Percentiles rank a stretch among this genome's conserved stretches.
Conservation (phyloP, 1,140 invertebrate species). For the Physella acuta region DNA sequence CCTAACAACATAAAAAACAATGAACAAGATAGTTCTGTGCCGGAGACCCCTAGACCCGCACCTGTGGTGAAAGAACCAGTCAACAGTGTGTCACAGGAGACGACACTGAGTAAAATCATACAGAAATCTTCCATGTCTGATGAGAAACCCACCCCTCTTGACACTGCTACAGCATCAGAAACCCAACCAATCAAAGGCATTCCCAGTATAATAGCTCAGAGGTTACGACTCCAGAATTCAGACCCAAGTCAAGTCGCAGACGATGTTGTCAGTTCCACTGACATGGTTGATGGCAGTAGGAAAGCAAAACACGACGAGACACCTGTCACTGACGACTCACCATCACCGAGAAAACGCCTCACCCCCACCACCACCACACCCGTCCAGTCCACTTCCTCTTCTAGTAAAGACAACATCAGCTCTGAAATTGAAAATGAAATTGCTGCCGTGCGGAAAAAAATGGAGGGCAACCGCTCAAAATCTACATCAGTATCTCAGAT, state of each 20-base stretch:
- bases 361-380: neutral
- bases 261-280: slow-evolving; percentile 4
- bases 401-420: slow-evolving; percentile 11
- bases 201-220: slow-evolving; percentile 30
- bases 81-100: too few species aligned
- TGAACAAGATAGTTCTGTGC: neutral
- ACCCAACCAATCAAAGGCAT: slow-evolving; percentile 31
- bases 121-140: too few species aligned
- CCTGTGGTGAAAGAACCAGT: neutral
- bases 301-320: neutral
- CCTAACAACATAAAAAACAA: neutral
- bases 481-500: slow-evolving; percentile 16
- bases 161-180: neutral
- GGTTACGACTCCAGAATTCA: slow-evolving; percentile 26
- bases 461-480: slow-evolving; percentile 24
- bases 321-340: neutral
- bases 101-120: too few species aligned
- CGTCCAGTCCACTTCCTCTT: neutral
- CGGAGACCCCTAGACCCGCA: neutral
- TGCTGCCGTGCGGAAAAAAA: slow-evolving; percentile 23
- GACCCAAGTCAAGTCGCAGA: slow-evolving; percentile 21
- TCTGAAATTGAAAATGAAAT: slow-evolving; percentile 30
- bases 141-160: neutral
- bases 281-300: neutral
- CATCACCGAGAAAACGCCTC: slow-evolving; percentile 20